Percentiles rank a stretch among this genome's conserved stretches.
These are phyloP conservation scores for Labroides dimidiatus DNA, from an alignment of 2,797 vertebrate genomes.

Conservation along the genomic window DNA sequence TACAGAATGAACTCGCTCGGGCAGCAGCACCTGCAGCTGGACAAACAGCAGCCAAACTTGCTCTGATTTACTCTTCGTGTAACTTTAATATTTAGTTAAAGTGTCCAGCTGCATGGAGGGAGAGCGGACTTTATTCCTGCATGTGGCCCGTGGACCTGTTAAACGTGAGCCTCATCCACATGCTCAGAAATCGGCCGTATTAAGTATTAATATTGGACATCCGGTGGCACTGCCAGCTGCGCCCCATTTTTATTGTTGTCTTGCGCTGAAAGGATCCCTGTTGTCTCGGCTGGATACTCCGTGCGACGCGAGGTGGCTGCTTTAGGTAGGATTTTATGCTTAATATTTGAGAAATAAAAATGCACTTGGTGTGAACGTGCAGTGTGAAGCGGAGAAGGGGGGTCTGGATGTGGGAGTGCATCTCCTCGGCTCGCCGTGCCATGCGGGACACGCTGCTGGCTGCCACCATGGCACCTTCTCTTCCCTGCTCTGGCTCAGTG, in stretches of 20 bases:
- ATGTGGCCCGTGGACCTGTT: neutral
- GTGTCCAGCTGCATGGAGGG: neutral
- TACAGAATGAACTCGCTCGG: constrained; percentile 1
- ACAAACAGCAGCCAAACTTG: constrained; percentile 53
- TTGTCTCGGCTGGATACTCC: constrained; percentile 56
- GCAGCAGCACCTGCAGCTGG: constrained; percentile 70
- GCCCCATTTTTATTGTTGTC: constrained; percentile 78
- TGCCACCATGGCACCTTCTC: constrained; percentile 67
- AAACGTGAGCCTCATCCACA: constrained; percentile 23
- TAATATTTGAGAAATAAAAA: neutral
- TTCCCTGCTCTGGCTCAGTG: constrained; percentile 21
- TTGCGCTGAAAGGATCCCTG: constrained; percentile 60
- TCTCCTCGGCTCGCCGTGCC: constrained; percentile 56
- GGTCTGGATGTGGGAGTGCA: constrained; percentile 30
- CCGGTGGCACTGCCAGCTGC: constrained; percentile 82
- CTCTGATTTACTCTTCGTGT: constrained; percentile 19
- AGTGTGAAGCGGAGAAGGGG: neutral
- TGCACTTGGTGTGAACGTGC: constrained; percentile 9
- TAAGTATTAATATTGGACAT: constrained; percentile 82
- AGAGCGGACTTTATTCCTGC: neutral
- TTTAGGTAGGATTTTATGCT: constrained; percentile 32
- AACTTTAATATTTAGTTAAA: constrained; percentile 47
- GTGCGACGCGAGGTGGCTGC: constrained; percentile 41
- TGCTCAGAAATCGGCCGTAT: constrained; percentile 57
- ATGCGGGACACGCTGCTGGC: constrained; percentile 67